Base-by-base conservation (phyloP, 1,140 invertebrate species). In the Planococcus citri region DNA sequence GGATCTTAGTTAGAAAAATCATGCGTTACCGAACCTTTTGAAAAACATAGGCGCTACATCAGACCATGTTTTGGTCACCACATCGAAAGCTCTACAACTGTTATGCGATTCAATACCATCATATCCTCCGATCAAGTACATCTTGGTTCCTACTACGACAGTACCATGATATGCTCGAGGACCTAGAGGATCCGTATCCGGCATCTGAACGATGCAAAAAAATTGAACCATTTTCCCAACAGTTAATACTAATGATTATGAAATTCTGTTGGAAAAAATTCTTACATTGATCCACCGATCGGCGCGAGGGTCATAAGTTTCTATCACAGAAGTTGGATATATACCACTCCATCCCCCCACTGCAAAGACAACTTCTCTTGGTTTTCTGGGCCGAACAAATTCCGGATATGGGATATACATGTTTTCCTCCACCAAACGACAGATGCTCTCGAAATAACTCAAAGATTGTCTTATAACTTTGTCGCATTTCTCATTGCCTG, bases 311-410 rank as follows among this genome's bases (percentile, higher is more conserved):
- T 92, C 88, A 76, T 90, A 91, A 0, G 87, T 86, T 75, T 91
- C 89, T 8, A 91, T 86, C 71, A 83, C 83, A 76, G 85, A 85
- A 0, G 88, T 90, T 1, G 88, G 84, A 10, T 81, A 84, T 1
- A 85, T 84, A 0, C 84, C 85, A 69, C 82, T 85, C 88, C 88
- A 91, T 1, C 90, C 90, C 1, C 89, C 88, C 64, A 90, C 85
- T 0, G 85, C 87, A 73, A 89, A 88, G 0, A 88, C 74, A 20
- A 88, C 82, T 73, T 87, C 85, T 73, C 87, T 84, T 0, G 88
- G 88, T 0, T 88, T 80, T 41, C 88, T 75, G 0, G 87, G 87
- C 3, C 83, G 77, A 0, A 86, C 85, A 51, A 51, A 51, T 51
- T 51, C 41, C 17, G 41, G 41, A 20, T 51, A 20, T 2, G 41